A percentile compares a stretch with the other conserved stretches of the same genome.
phyloP scores from a whole-genome alignment of 2,113 vertebrate species.

The Antigone vipio region DNA sequence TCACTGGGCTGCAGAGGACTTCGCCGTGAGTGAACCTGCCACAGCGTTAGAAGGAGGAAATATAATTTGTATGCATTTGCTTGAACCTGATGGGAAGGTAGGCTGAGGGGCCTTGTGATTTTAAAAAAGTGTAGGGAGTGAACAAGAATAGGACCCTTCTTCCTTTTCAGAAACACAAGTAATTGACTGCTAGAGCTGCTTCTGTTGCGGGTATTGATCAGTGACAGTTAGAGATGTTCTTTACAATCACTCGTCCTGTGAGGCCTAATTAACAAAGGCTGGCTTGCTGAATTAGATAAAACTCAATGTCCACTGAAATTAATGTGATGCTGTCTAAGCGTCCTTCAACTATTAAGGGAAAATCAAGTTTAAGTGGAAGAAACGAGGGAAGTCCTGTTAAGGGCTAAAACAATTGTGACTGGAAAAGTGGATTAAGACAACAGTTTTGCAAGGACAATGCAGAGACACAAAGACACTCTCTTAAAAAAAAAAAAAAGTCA shows the following conservation, averaged over 20 bases:
- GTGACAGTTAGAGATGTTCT: conserved; percentile 58
- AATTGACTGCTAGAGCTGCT: conserved; percentile 66
- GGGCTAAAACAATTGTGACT: conserved; percentile 45
- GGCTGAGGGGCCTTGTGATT: neutral
- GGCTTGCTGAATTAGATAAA: conserved; percentile 82
- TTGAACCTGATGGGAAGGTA: neutral
- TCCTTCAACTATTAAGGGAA: conserved; percentile 69
- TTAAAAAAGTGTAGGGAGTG: conserved; percentile 1
- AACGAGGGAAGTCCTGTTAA: conserved; percentile 48
- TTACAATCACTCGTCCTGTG: conserved; percentile 58
- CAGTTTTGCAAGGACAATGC: conserved; percentile 16
- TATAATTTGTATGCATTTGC: neutral
- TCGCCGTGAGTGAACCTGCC: neutral
- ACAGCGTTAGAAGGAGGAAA: neutral
- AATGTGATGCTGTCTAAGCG: conserved; percentile 69
- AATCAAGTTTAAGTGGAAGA: conserved; percentile 66
- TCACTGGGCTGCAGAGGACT: neutral
- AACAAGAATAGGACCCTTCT: conserved; percentile 37
- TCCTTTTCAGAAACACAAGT: conserved; percentile 48
- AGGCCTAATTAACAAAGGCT: conserved; percentile 80
- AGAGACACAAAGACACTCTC: neutral
- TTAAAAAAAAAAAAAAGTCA: neutral
- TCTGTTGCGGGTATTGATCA: conserved; percentile 68
- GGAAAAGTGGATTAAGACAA: conserved; percentile 54
- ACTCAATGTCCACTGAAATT: conserved; percentile 77